phyloP scores from a whole-genome alignment of 1,140 invertebrate genomes.

The Pseudomyrmex pallidus region DNA sequence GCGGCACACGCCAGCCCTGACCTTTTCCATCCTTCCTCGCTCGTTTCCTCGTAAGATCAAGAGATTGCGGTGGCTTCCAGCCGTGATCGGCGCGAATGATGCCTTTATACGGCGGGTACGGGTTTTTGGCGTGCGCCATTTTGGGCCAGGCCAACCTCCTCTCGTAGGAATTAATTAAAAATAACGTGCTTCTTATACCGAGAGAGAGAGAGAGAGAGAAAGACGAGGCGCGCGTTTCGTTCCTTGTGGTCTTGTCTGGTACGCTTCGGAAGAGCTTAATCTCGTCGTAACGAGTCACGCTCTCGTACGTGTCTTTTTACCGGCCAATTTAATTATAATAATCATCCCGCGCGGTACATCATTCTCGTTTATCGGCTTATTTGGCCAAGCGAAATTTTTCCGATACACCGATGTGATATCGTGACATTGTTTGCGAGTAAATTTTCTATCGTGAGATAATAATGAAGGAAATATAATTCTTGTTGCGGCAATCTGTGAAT shows the following conservation, averaged over 20 bases:
- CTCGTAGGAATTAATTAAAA: conserved; percentile 53
- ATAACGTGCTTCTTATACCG: conserved; percentile 30
- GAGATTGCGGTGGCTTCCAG: conserved; percentile 54
- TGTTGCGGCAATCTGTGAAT: no score
- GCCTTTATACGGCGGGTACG: conserved; percentile 25
- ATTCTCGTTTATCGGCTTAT: neutral
- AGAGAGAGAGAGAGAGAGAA: no score
- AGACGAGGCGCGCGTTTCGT: conserved; percentile 5
- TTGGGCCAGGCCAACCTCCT: conserved; percentile 2
- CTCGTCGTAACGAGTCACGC: conserved; percentile 29
- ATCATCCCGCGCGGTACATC: conserved; percentile 6
- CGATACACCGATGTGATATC: neutral
- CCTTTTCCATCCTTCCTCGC: conserved; percentile 62
- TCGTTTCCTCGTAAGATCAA: conserved; percentile 51
- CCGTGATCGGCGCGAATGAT: conserved; percentile 49
- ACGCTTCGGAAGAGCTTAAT: conserved; percentile 7
- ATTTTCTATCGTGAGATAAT: neutral
- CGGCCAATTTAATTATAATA: conserved; percentile 51
- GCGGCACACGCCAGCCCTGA: conserved; percentile 75
- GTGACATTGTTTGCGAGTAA: neutral
- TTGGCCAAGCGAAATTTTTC: neutral
- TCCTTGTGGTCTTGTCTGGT: conserved; percentile 20
- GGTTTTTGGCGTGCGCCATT: conserved; percentile 29
- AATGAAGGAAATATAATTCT: no score
- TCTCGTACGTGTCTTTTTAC: conserved; percentile 27